Percentiles rank a stretch among this genome's conserved stretches.
phyloP scores from a whole-genome alignment of 2,113 vertebrate species.

The Tyrannus savana region DNA sequence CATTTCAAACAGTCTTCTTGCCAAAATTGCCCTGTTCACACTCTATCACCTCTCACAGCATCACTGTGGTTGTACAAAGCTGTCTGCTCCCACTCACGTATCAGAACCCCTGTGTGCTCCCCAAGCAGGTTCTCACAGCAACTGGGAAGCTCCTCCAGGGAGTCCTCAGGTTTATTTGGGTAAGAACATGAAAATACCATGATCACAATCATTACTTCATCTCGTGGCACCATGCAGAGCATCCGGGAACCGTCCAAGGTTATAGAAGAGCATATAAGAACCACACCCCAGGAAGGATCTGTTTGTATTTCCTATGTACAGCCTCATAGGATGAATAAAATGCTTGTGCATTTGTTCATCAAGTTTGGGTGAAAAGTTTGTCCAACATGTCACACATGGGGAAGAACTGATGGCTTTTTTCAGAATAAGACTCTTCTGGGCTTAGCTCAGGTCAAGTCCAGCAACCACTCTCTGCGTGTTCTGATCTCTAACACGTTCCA shows the following conservation, averaged over 20 bases:
- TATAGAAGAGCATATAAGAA: not conserved
- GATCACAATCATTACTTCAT: not conserved
- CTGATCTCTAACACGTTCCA: not conserved
- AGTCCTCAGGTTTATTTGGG: not conserved
- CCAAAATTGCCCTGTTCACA: not conserved
- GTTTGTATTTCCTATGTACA: not conserved
- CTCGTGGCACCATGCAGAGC: not conserved
- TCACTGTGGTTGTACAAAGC: not conserved
- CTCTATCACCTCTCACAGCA: not conserved
- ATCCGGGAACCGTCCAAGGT: not conserved
- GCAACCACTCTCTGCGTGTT: rapidly evolving
- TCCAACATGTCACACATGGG: not conserved
- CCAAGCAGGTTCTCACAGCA: not conserved
- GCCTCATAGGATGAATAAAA: not conserved
- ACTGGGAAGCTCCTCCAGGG: not conserved
- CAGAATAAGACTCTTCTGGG: not conserved
- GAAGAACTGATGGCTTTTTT: not conserved
- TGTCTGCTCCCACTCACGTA: rapidly evolving
- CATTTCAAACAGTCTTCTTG: not conserved
- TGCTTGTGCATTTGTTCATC: not conserved
- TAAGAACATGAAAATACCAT: not conserved
- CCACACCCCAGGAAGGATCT: not conserved
- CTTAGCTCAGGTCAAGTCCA: not conserved
- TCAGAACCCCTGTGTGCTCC: not conserved
- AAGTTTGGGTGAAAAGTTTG: not conserved